These are phyloP conservation scores for Gobionotothen gibberifrons DNA, from an alignment of 2,797 vertebrate species.

Conservation along the genomic window DNA sequence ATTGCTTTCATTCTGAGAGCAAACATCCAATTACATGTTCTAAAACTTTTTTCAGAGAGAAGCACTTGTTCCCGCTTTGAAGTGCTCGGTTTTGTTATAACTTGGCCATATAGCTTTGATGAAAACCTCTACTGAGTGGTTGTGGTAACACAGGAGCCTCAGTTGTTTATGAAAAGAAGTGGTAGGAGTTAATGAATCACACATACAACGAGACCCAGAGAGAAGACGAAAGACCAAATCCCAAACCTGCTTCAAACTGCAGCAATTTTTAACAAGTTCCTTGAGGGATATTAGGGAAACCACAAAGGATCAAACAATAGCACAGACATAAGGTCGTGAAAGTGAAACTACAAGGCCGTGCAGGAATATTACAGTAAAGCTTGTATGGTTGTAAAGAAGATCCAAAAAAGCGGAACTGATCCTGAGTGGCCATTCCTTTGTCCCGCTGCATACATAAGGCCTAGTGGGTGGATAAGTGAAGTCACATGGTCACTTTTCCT, in stretches of 20 bases:
- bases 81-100: constrained; percentile 45
- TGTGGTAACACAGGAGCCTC: constrained; percentile 36
- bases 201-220: constrained; percentile 4
- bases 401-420: constrained; percentile 15
- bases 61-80: constrained; percentile 49
- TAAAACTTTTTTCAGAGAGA: constrained; percentile 34
- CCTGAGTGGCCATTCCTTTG: constrained; percentile 62
- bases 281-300: constrained; percentile 1
- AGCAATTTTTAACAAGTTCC: constrained; percentile 24
- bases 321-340: constrained; percentile 6
- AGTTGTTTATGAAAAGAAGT: constrained; percentile 59
- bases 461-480: constrained; percentile 77
- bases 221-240: background rate
- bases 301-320: background rate
- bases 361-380: constrained; percentile 3
- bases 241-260: constrained; percentile 3
- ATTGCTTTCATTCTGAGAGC: constrained; percentile 29
- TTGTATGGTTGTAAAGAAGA: constrained; percentile 13
- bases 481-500: constrained; percentile 84
- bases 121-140: constrained; percentile 40
- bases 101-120: constrained; percentile 51
- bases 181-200: constrained; percentile 57
- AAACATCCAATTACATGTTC: constrained; percentile 56
- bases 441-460: constrained; percentile 67
- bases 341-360: background rate